Evolutionary conservation across 2,888 invertebrate species (phyloP).

Genomic region (Netelia fuscicornis): DNA sequence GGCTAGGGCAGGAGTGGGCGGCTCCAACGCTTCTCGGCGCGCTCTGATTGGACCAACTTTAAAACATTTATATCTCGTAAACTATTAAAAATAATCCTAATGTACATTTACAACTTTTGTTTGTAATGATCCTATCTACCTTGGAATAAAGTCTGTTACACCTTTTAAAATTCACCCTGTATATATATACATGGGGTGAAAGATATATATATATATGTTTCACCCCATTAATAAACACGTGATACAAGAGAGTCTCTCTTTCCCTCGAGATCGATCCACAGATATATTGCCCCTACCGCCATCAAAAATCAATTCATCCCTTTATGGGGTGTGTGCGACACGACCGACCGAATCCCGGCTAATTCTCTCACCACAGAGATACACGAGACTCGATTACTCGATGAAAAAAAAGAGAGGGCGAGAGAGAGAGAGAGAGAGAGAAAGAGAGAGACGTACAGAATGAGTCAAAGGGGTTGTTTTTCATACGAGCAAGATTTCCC

Average conservation of each 20-base stretch:
- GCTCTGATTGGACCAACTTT: too few species aligned
- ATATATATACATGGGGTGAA: too few species aligned
- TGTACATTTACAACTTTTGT: too few species aligned
- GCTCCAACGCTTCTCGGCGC: too few species aligned
- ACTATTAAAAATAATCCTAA: too few species aligned
- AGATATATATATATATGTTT: not conserved
- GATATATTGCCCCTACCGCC: not conserved
- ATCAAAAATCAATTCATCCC: slow-evolving; percentile 23
- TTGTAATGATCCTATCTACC: too few species aligned
- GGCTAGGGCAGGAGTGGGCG: too few species aligned
- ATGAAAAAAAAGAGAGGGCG: too few species aligned
- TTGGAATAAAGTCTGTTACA: too few species aligned
- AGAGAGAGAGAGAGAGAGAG: not conserved
- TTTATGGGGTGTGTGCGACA: not conserved
- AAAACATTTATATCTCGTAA: too few species aligned
- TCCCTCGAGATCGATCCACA: not conserved
- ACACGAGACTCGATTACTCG: slow-evolving; percentile 9
- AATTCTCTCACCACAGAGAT: slow-evolving; percentile 12
- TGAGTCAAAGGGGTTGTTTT: slow-evolving; percentile 5
- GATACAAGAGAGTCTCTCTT: not conserved
- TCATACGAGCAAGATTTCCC: slow-evolving; percentile 14
- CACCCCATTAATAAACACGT: not conserved
- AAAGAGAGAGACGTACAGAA: not conserved
- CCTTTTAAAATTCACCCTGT: too few species aligned
- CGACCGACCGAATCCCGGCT: not conserved